phyloP scores from a whole-genome alignment of 1,140 invertebrate species.

The Caenorhabditis inopinata region DNA sequence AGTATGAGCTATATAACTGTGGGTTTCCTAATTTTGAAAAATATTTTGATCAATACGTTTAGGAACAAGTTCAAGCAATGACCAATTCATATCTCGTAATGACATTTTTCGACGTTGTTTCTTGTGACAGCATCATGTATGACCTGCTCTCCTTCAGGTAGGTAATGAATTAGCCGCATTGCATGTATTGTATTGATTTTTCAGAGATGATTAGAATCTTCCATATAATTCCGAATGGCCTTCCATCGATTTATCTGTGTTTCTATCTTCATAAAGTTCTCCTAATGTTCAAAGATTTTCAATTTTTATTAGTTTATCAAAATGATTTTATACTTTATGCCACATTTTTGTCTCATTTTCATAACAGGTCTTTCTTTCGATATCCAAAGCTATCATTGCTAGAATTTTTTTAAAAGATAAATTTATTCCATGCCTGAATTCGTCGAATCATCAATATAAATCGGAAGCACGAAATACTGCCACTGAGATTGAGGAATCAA shows the following conservation, averaged over 20 bases:
- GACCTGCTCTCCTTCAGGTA: conserved; percentile 6
- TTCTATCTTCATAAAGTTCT: neutral
- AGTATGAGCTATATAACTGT: conserved; percentile 28
- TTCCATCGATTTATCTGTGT: neutral
- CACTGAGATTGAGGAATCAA: neutral
- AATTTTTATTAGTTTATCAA: too few relatives aligned
- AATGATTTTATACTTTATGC: neutral
- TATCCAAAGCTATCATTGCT: neutral
- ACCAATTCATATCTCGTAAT: conserved; percentile 31
- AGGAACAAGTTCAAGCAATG: conserved; percentile 41
- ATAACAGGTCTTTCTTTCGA: neutral
- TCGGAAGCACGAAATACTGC: conserved; percentile 23
- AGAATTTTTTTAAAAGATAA: neutral
- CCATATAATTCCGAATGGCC: neutral
- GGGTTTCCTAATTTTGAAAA: neutral
- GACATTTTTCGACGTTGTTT: conserved; percentile 40
- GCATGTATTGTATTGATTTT: too few relatives aligned
- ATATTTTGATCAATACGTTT: neutral
- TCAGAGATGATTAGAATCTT: neutral
- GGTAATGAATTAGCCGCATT: neutral
- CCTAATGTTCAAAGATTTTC: neutral
- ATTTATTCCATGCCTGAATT: neutral
- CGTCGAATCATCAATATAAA: neutral
- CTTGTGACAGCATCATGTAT: conserved; percentile 23
- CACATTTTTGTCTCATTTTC: neutral